Conservation (phyloP, 2,888 invertebrate species). For the Didymodactylos carnosus region DNA sequence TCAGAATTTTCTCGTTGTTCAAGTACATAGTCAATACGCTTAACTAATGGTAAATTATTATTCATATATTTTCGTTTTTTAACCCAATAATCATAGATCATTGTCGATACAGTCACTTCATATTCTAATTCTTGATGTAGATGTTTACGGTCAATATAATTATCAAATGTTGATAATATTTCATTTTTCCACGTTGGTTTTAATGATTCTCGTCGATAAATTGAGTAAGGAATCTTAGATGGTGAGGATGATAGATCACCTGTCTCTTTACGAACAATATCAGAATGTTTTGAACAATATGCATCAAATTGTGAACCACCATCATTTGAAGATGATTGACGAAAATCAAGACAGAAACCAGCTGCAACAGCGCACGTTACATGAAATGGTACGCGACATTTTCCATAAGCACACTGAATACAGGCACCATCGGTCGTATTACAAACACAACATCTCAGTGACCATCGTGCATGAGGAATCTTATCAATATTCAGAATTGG, state of each 20-base stretch:
- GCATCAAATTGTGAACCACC: background rate
- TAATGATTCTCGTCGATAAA: background rate
- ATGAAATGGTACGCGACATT: background rate
- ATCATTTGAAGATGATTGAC: background rate
- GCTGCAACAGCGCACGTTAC: background rate
- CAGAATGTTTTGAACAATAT: background rate
- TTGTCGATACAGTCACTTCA: background rate
- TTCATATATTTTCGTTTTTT: background rate
- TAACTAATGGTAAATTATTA: background rate
- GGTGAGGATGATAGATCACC: background rate
- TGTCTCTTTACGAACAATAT: background rate
- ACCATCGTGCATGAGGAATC: background rate
- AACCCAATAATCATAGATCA: background rate
- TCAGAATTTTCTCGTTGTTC: background rate
- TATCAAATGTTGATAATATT: background rate
- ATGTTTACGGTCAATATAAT: background rate
- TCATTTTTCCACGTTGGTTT: background rate
- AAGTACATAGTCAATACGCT: background rate
- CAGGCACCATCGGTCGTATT: background rate
- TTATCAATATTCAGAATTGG: background rate
- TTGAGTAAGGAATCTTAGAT: background rate
- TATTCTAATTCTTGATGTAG: background rate
- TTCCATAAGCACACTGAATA: background rate
- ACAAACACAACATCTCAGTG: background rate
- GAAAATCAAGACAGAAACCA: background rate